A percentile compares a stretch with the other conserved stretches of the same genome.
These are phyloP conservation scores for Aphaenogaster rudis DNA, from an alignment of 1,140 invertebrate species.

Conservation along the genomic window DNA sequence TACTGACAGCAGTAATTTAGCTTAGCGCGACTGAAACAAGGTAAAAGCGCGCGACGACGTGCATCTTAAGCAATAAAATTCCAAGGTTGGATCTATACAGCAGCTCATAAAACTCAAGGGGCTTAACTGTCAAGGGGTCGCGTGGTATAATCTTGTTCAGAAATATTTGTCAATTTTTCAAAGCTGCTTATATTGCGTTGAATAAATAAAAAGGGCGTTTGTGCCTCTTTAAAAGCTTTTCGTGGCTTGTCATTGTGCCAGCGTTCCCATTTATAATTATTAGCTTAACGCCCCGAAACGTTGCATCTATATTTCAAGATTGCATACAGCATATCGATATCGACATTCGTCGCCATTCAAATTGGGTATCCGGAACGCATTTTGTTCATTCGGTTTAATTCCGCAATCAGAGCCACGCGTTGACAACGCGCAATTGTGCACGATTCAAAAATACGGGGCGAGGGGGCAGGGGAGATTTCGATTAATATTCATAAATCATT, in stretches of 20 bases:
- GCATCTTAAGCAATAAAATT: constrained; percentile 41
- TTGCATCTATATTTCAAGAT: constrained; percentile 1
- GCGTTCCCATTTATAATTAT: neutral
- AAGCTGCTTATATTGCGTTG: neutral
- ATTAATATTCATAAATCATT: constrained; percentile 61
- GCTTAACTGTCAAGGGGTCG: neutral
- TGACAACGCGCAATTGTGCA: constrained; percentile 38
- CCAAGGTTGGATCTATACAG: neutral
- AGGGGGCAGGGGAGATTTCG: neutral
- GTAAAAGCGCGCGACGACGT: constrained; percentile 16
- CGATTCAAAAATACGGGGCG: neutral
- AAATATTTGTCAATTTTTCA: constrained; percentile 22
- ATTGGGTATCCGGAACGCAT: neutral
- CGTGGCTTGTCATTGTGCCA: neutral
- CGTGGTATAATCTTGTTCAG: constrained; percentile 1
- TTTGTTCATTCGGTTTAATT: constrained; percentile 35
- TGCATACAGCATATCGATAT: neutral
- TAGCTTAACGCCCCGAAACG: neutral
- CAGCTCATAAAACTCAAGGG: neutral
- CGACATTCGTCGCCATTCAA: neutral
- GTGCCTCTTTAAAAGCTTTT: neutral
- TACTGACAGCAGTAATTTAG: constrained; percentile 51
- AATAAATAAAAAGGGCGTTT: neutral
- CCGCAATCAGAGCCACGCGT: constrained; percentile 7
- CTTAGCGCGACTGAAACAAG: constrained; percentile 28